phyloP scores from a whole-genome alignment of 2,113 vertebrate species.

The Nycticryphes semicollaris region DNA sequence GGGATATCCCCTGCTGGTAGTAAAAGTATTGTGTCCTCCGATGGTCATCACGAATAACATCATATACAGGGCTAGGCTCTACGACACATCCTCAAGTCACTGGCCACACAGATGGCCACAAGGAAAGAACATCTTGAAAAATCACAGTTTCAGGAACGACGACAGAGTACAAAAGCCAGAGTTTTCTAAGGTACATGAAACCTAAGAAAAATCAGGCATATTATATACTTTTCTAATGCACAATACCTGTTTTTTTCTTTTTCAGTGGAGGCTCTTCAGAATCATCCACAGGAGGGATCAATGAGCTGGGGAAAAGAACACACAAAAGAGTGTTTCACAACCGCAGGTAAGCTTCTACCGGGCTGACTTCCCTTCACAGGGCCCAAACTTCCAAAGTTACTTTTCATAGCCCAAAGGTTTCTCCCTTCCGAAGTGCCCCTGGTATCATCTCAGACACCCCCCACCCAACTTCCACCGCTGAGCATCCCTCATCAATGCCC shows the following conservation, averaged over 20 bases:
- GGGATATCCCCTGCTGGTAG: not conserved
- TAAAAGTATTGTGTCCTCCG: not conserved
- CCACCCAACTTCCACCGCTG: not conserved
- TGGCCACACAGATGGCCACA: not conserved
- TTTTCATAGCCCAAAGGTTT: not conserved
- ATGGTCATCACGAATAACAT: not conserved
- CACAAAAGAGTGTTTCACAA: not conserved
- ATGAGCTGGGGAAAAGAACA: constrained; percentile 54
- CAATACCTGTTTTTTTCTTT: constrained; percentile 68
- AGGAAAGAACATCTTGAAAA: not conserved
- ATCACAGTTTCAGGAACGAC: not conserved
- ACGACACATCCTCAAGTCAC: accelerated
- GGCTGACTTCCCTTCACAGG: not conserved
- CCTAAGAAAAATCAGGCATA: not conserved
- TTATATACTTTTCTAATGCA: not conserved
- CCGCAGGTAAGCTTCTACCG: not conserved
- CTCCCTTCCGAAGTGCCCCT: not conserved
- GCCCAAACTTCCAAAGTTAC: not conserved
- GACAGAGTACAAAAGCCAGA: not conserved
- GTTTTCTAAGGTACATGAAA: not conserved
- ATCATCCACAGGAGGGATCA: not conserved
- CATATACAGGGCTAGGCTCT: accelerated
- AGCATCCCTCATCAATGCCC: not conserved
- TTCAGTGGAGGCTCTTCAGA: constrained; percentile 56
- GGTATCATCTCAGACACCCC: not conserved